phyloP scores from a whole-genome alignment of 2,797 vertebrate genomes.

The Chanos chanos region DNA sequence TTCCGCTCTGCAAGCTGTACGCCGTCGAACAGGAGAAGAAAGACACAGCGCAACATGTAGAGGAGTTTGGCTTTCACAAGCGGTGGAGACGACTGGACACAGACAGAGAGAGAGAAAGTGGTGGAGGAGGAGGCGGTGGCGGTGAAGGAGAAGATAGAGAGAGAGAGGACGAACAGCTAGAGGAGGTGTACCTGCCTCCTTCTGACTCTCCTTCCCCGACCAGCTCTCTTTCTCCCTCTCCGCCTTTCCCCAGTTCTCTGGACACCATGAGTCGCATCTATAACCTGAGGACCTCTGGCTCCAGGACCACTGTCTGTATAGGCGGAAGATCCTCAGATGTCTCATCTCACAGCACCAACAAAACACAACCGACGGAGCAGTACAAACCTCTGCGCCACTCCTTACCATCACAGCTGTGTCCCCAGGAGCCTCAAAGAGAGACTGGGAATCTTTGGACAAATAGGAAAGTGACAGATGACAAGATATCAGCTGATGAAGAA shows the following conservation, averaged over 20 bases:
- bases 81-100: conserved; percentile 22
- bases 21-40: conserved; percentile 46
- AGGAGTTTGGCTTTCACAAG: conserved; percentile 37
- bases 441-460: conserved; percentile 12
- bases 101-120: conserved; percentile 34
- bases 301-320: conserved; percentile 60
- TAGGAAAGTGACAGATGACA: conserved; percentile 37
- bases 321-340: conserved; percentile 57
- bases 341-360: conserved; percentile 26
- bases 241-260: conserved; percentile 50
- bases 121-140: conserved; percentile 31
- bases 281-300: conserved; percentile 63
- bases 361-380: conserved; percentile 33
- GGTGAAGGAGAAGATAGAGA: conserved; percentile 40
- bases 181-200: conserved; percentile 35
- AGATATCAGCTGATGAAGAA: conserved; percentile 50
- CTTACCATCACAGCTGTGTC: neutral
- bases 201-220: conserved; percentile 40
- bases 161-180: conserved; percentile 43
- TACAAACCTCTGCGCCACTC: conserved; percentile 28
- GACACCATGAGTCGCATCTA: conserved; percentile 75
- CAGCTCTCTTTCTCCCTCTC: conserved; percentile 46
- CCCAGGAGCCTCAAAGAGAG: conserved; percentile 5
- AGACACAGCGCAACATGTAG: conserved; percentile 50
- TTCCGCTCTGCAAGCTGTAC: conserved; percentile 28